phyloP scores from a whole-genome alignment of 2,113 vertebrate species.

The Bubalus kerabau region DNA sequence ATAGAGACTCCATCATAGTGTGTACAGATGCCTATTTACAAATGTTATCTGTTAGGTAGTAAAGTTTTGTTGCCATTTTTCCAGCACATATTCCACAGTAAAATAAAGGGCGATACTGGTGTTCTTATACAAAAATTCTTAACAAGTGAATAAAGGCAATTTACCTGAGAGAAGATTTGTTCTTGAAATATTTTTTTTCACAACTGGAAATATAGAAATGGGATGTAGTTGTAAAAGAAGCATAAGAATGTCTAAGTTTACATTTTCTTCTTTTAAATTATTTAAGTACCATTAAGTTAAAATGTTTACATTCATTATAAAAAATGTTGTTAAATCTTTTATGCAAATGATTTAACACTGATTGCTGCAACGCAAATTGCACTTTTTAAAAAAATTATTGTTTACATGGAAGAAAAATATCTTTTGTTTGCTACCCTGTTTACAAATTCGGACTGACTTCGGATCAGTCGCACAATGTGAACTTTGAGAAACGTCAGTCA shows the following conservation, averaged over 20 bases:
- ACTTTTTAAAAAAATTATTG: conserved; percentile 86
- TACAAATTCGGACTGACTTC: conserved; percentile 79
- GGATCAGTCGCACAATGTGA: conserved; percentile 80
- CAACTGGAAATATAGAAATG: conserved; percentile 77
- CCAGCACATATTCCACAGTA: conserved; percentile 78
- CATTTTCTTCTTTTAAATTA: conserved; percentile 87
- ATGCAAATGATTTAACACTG: conserved; percentile 92
- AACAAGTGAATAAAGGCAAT: conserved; percentile 80
- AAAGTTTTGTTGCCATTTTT: conserved; percentile 78
- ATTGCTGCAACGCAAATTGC: conserved; percentile 90
- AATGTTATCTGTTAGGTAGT: conserved; percentile 86
- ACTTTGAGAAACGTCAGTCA: conserved; percentile 83
- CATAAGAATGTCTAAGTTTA: conserved; percentile 81
- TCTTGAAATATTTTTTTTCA: conserved; percentile 83
- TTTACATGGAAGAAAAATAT: conserved; percentile 87
- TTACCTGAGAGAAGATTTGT: conserved; percentile 93
- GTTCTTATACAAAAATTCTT: conserved; percentile 82
- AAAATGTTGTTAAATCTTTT: conserved; percentile 86
- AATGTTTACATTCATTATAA: conserved; percentile 90
- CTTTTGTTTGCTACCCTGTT: conserved; percentile 94
- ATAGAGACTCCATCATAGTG: conserved; percentile 80
- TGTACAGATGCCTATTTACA: conserved; percentile 83
- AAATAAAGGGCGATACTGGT: conserved; percentile 76
- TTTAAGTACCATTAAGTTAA: conserved; percentile 93
- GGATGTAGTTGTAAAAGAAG: conserved; percentile 75